These are phyloP conservation scores for Poecilobothrus nobilitatus DNA, from an alignment of 2,888 invertebrate species.

Conservation along the genomic window DNA sequence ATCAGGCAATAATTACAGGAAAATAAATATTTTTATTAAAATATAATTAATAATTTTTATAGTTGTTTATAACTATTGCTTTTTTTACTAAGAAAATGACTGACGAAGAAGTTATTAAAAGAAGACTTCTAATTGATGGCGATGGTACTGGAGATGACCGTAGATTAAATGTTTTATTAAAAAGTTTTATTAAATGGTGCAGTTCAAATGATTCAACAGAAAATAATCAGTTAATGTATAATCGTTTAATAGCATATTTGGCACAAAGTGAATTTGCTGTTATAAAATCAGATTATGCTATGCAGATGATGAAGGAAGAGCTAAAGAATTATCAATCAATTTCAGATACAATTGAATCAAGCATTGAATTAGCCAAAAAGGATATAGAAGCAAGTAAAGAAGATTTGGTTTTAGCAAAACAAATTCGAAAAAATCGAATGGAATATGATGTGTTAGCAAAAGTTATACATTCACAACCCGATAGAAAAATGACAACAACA, in stretches of 20 bases:
- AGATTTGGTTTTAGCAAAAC: slow-evolving; percentile 72
- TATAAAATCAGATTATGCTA: slow-evolving; percentile 68
- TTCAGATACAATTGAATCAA: slow-evolving; percentile 65
- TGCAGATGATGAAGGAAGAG: slow-evolving; percentile 76
- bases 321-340: slow-evolving; percentile 71
- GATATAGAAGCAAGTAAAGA: slow-evolving; percentile 75
- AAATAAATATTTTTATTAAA: no score
- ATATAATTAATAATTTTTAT: no score
- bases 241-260: slow-evolving; percentile 72
- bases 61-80: no score
- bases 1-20: no score
- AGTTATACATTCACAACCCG: slow-evolving; percentile 83
- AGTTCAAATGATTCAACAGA: slow-evolving; percentile 58
- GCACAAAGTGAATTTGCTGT: slow-evolving; percentile 84
- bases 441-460: slow-evolving; percentile 91
- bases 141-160: slow-evolving; percentile 96
- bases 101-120: slow-evolving; percentile 80
- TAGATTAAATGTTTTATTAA: slow-evolving; percentile 72
- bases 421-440: slow-evolving; percentile 79
- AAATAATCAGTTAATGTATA: slow-evolving; percentile 62
- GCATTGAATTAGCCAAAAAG: slow-evolving; percentile 68
- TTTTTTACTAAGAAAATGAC: background rate
- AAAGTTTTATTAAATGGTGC: slow-evolving; percentile 75
- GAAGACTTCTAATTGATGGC: slow-evolving; percentile 87
- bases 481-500: slow-evolving; percentile 68